Evolutionary conservation across 2,797 vertebrate genomes (phyloP).

Genomic region (Myotis myotis): DNA sequence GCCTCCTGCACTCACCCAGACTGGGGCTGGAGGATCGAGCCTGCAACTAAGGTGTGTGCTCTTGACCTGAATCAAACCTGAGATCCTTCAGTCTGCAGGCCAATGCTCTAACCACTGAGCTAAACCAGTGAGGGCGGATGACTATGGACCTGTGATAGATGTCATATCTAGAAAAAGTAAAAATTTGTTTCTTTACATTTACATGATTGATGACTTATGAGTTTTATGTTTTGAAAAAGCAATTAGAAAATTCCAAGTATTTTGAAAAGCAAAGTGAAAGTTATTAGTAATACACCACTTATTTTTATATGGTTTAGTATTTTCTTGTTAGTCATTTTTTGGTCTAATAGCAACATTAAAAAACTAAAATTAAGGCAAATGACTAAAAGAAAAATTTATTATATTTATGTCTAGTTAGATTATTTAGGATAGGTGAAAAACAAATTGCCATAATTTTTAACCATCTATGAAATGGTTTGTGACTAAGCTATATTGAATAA

Average conservation of each 20-base stretch:
- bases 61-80: no score
- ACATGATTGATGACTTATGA: background rate
- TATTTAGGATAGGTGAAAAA: background rate
- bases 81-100: no score
- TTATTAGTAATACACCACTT: background rate
- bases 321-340: background rate
- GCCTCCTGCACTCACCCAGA: no score
- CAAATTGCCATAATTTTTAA: background rate
- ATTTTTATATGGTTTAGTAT: background rate
- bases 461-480: background rate
- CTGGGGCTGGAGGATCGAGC: no score
- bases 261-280: background rate
- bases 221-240: background rate
- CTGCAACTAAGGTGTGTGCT: no score
- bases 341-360: background rate
- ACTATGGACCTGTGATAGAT: background rate
- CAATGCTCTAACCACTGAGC: no score
- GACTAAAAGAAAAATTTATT: background rate
- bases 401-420: background rate
- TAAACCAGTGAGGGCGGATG: background rate
- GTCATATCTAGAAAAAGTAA: background rate
- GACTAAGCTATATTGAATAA: background rate
- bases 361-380: conserved; percentile 10
- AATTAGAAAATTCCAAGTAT: conserved; percentile 3
- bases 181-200: background rate